Percentiles rank a stretch among this genome's conserved stretches.
Conservation (phyloP, 2,113 vertebrate species). For the Diadophis punctatus region DNA sequence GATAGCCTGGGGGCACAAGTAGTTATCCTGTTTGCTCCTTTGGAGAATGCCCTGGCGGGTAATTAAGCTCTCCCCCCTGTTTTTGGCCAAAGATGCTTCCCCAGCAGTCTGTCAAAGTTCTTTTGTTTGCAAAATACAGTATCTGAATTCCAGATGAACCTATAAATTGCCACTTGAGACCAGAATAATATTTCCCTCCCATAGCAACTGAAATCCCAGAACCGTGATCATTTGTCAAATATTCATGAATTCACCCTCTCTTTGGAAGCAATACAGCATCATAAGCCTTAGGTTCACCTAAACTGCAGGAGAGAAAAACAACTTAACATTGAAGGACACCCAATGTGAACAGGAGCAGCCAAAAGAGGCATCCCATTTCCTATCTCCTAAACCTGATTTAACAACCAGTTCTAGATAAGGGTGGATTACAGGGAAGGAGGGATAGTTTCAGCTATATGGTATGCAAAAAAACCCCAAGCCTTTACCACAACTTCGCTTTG, state of each 20-base stretch:
- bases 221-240: not conserved
- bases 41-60: not conserved
- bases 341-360: not conserved
- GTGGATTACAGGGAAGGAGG: not conserved
- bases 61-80: not conserved
- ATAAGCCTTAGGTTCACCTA: not conserved
- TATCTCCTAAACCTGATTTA: not conserved
- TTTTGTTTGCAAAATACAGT: slow-evolving; percentile 17
- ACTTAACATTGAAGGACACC: slow-evolving; percentile 1
- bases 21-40: not conserved
- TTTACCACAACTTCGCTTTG: not conserved
- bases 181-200: not conserved
- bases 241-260: slow-evolving; percentile 10
- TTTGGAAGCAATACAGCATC: not conserved
- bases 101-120: slow-evolving; percentile 12
- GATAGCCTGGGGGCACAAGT: not conserved
- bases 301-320: not conserved
- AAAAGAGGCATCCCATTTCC: not conserved
- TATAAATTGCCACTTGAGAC: slow-evolving; percentile 9
- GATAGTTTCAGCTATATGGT: not conserved
- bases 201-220: slow-evolving; percentile 2
- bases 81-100: not conserved
- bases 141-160: slow-evolving; percentile 20
- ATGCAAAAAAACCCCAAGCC: not conserved
- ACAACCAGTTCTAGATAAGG: not conserved